Percentiles rank a stretch among this genome's conserved stretches.
These are phyloP conservation scores for Microplitis demolitor DNA, from an alignment of 1,140 invertebrate species.

Conservation along the genomic window DNA sequence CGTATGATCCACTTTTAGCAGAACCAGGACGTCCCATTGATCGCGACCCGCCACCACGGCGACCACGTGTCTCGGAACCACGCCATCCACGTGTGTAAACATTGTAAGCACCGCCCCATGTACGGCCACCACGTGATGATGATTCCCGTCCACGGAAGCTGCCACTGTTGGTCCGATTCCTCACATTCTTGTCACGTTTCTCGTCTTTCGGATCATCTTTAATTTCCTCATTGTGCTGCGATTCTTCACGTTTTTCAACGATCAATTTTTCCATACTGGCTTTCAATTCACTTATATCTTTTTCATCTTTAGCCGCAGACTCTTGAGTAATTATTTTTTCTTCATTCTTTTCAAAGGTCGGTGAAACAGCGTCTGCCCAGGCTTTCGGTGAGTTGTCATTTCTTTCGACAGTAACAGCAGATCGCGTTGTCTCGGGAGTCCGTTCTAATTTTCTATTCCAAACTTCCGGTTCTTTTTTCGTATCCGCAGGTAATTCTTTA, in stretches of 20 bases:
- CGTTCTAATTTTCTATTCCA: slow-evolving; percentile 51
- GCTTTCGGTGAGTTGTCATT: slow-evolving; percentile 50
- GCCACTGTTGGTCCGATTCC: slow-evolving; percentile 43
- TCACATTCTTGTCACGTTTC: slow-evolving; percentile 53
- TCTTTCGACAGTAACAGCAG: slow-evolving; percentile 33
- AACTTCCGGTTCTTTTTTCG: slow-evolving; percentile 52
- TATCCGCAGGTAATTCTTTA: slow-evolving; percentile 42
- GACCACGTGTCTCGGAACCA: slow-evolving; percentile 50
- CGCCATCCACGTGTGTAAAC: slow-evolving; percentile 52
- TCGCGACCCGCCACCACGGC: slow-evolving; percentile 46
- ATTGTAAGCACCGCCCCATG: slow-evolving; percentile 42
- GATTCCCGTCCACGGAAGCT: slow-evolving; percentile 35
- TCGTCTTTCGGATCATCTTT: slow-evolving; percentile 50
- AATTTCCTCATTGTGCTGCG: slow-evolving; percentile 45
- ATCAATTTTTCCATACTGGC: slow-evolving; percentile 51
- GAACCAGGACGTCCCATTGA: slow-evolving; percentile 46
- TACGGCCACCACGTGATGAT: slow-evolving; percentile 35
- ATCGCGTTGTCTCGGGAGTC: slow-evolving; percentile 31
- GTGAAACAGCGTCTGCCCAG: slow-evolving; percentile 61
- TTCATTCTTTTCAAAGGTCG: slow-evolving; percentile 58
- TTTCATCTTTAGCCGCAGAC: slow-evolving; percentile 41
- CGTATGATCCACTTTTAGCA: slow-evolving; percentile 54
- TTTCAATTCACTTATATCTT: slow-evolving; percentile 47
- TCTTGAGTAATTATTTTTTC: slow-evolving; percentile 43
- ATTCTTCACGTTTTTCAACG: slow-evolving; percentile 50